Evolutionary conservation across 2,888 invertebrate species (phyloP).

Genomic region (Agrotis ipsilon): DNA sequence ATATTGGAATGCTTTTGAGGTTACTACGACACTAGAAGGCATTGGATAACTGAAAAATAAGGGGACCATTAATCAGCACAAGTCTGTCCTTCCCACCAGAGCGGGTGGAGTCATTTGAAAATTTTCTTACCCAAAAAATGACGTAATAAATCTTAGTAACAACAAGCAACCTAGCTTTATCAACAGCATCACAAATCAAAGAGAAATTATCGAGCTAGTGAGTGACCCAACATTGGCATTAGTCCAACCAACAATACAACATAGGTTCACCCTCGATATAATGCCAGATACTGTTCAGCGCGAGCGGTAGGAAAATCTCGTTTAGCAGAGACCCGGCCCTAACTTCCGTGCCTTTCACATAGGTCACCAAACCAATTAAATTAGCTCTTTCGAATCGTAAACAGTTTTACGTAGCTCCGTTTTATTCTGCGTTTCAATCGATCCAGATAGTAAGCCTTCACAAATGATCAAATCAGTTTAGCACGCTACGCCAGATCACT

Average conservation of each 20-base stretch:
- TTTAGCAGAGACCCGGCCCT: conserved; percentile 20
- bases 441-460: conserved; percentile 28
- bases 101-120: background rate
- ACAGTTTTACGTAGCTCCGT: conserved; percentile 31
- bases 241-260: conserved; percentile 60
- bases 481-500: conserved; percentile 46
- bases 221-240: conserved; percentile 70
- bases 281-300: conserved; percentile 11
- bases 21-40: no score
- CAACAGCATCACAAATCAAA: conserved; percentile 54
- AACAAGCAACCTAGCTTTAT: conserved; percentile 33
- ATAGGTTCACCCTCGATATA: conserved; percentile 16
- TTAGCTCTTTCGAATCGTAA: conserved; percentile 26
- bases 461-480: conserved; percentile 36
- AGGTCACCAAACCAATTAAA: conserved; percentile 28
- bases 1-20: no score
- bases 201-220: conserved; percentile 69
- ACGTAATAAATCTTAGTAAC: conserved; percentile 16
- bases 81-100: no score
- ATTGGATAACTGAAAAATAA: no score
- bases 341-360: conserved; percentile 42
- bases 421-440: conserved; percentile 23
- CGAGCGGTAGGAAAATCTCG: conserved; percentile 12
- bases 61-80: no score
- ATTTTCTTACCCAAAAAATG: conserved; percentile 14